Evolutionary conservation across 2,113 vertebrate genomes (phyloP).

Genomic region (Hepsetus odoe): DNA sequence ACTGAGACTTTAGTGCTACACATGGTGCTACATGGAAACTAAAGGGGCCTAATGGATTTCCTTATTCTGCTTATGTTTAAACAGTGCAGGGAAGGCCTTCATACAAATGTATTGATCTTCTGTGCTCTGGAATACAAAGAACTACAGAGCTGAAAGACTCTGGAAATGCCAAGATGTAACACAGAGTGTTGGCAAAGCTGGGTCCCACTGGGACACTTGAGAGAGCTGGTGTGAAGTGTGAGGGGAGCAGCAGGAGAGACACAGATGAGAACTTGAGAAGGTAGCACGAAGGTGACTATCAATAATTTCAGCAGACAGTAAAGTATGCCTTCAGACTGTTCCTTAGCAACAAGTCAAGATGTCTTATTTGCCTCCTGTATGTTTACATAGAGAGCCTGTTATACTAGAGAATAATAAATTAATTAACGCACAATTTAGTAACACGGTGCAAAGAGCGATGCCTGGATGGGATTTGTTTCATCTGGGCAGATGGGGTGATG

Average conservation of each 20-base stretch:
- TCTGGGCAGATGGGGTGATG: not conserved
- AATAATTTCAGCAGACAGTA: slow-evolving; percentile 30
- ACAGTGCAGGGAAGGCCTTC: not conserved
- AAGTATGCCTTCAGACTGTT: slow-evolving; percentile 24
- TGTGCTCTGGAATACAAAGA: not conserved
- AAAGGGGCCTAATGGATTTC: not conserved
- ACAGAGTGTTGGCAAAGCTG: not conserved
- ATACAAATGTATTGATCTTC: not conserved
- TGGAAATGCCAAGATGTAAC: not conserved
- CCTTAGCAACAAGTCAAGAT: slow-evolving; percentile 46
- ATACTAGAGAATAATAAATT: not conserved
- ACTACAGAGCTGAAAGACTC: not conserved
- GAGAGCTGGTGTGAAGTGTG: slow-evolving; percentile 8
- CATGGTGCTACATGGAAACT: not conserved
- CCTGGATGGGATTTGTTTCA: not conserved
- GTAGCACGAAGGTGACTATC: slow-evolving; percentile 34
- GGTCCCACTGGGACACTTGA: not conserved
- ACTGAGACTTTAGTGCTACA: not conserved
- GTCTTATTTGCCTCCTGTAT: slow-evolving; percentile 22
- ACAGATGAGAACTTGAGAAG: slow-evolving; percentile 18
- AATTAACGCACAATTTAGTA: not conserved
- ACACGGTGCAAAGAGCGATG: not conserved
- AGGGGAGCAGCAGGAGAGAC: slow-evolving; percentile 21
- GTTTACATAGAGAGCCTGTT: not conserved
- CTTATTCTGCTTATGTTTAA: slow-evolving; percentile 10